Evolutionary conservation across 1,140 invertebrate genomes (phyloP).

Genomic region (Polypedilum pembai): DNA sequence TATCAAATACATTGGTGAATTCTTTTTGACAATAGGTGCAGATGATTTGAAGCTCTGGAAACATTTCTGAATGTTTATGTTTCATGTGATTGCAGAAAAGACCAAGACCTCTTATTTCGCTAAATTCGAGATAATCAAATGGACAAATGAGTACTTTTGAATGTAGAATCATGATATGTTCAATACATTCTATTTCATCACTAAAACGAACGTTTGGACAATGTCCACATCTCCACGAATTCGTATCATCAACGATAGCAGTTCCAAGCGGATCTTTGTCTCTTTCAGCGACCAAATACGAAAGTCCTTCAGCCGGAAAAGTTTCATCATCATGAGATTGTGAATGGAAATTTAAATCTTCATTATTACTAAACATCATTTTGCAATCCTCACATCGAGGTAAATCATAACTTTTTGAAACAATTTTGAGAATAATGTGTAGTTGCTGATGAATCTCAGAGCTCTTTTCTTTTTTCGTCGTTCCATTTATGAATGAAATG

Average conservation of each 20-base stretch:
- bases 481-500: neutral
- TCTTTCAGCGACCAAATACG: neutral
- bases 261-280: neutral
- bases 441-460: neutral
- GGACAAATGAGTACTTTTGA: conserved; percentile 1
- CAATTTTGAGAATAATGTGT: neutral
- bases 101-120: neutral
- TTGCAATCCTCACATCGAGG: neutral
- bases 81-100: neutral
- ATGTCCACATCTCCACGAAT: neutral
- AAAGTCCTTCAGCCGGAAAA: neutral
- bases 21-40: neutral
- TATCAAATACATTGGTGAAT: neutral
- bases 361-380: conserved; percentile 13
- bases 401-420: neutral
- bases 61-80: conserved; percentile 15
- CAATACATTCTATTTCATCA: neutral
- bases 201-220: neutral
- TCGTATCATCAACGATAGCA: neutral
- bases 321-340: neutral
- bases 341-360: neutral
- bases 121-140: conserved; percentile 9
- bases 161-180: neutral
- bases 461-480: neutral
- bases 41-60: neutral